Conservation (phyloP, 2,888 invertebrate species). For the Oxycera nigricornis region DNA sequence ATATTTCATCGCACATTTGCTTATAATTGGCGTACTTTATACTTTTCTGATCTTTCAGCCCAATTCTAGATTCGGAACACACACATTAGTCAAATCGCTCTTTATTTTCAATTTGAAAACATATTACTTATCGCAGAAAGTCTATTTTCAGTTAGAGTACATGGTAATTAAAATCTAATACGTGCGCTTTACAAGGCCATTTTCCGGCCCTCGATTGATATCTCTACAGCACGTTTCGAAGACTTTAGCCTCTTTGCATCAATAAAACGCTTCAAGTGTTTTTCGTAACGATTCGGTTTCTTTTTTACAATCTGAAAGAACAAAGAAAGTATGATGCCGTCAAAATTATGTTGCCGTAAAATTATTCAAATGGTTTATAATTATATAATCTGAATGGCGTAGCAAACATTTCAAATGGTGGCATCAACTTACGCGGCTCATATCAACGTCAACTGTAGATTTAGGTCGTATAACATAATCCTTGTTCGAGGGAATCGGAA, state of each 20-base stretch:
- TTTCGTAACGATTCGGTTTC: slow-evolving; percentile 87
- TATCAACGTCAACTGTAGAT: slow-evolving; percentile 87
- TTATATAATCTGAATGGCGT: not conserved
- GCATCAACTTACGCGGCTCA: slow-evolving; percentile 71
- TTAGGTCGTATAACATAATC: slow-evolving; percentile 96
- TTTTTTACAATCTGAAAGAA: slow-evolving; percentile 75
- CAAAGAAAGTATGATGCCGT: slow-evolving; percentile 13
- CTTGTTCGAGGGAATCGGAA: slow-evolving; percentile 93
- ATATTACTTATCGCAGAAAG: not conserved
- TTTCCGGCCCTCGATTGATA: slow-evolving; percentile 95
- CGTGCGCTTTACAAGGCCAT: slow-evolving; percentile 80
- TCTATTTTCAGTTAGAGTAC: not conserved
- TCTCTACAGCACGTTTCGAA: slow-evolving; percentile 85
- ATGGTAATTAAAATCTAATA: not conserved
- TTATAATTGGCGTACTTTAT: no score
- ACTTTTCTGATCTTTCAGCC: no score
- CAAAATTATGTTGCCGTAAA: not conserved
- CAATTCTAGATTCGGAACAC: no score
- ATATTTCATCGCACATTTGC: no score
- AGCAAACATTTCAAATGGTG: slow-evolving; percentile 9
- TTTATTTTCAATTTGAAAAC: slow-evolving; percentile 43
- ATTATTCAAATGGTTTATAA: not conserved
- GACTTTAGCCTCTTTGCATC: slow-evolving; percentile 83
- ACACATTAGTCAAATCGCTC: slow-evolving; percentile 5
- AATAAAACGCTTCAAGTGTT: slow-evolving; percentile 88